Base-by-base conservation (phyloP, 2,113 vertebrate genomes). In the Neodon shergylaensis region DNA sequence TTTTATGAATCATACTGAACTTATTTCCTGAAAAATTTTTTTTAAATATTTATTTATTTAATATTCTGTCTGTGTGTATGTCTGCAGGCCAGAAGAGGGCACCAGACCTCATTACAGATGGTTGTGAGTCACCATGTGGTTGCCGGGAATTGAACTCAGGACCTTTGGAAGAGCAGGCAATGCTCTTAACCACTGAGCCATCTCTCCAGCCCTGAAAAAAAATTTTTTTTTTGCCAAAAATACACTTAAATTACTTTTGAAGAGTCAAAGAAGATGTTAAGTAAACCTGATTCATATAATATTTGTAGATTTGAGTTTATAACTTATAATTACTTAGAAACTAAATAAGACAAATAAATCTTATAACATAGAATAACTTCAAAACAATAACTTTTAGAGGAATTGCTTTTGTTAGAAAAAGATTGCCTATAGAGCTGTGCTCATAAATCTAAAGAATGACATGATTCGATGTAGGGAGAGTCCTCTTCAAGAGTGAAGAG, bases 321-420 rank as follows among this genome's bases (percentile, higher is more conserved):
- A 96, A 93, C 73, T 87, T 42, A 89, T 33, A 95, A 76, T n/a
- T 21, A 82, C 47, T 68, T 58, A 1, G n/a, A 72, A 91, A 96
- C 66, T 79, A 76, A 87, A 61, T 11, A 72, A 42, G 33, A 74
- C 0, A 88, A 81, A 66, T 33, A 58, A 87, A 65, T 24, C 94
- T 91, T 83, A 52, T 84, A 87, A 82, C 1, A 39, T 7, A 1
- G 26, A 81, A 85, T 77, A 24, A 39, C 66, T 13, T 28, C 5
- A 66, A 14, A 88, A 61, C 4, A 24, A 63, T 73, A 88, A 90
- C 2, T 7, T 82, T 94, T 84, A 9, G 63, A 39, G 6, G n/a
- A 39, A 52, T 70, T 65, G 44, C 39, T 86, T 82, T 47, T 81
- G 39, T 79, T n/a, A 68, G 5, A 54, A 74, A 81, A n/a, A 17